phyloP scores from a whole-genome alignment of 2,888 invertebrate genomes.

The Abrostola tripartita region DNA sequence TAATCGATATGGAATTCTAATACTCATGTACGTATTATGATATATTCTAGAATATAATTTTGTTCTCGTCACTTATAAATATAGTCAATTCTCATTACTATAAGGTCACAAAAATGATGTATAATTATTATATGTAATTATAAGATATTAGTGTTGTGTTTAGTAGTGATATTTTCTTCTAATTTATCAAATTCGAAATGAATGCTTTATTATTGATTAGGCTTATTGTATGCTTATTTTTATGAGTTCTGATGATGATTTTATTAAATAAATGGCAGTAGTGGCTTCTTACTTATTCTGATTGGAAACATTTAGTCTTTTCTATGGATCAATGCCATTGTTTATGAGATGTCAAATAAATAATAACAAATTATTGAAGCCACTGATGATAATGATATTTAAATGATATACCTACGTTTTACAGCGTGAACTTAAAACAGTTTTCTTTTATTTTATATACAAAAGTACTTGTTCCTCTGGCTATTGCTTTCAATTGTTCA shows the following conservation, averaged over 20 bases:
- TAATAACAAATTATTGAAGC: too few relatives aligned
- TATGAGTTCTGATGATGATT: constrained; percentile 14
- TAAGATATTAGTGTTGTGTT: constrained; percentile 54
- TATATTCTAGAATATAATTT: constrained; percentile 61
- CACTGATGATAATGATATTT: too few relatives aligned
- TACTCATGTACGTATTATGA: constrained; percentile 72
- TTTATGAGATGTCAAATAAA: too few relatives aligned
- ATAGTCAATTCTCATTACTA: constrained; percentile 76
- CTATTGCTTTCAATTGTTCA: too few relatives aligned
- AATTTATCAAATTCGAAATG: constrained; percentile 41
- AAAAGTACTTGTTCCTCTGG: too few relatives aligned
- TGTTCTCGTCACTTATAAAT: constrained; percentile 80
- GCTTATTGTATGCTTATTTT: constrained; percentile 9
- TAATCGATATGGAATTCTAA: constrained; percentile 70
- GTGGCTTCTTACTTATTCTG: too few relatives aligned
- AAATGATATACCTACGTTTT: too few relatives aligned
- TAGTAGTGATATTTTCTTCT: constrained; percentile 34
- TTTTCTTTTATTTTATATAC: too few relatives aligned
- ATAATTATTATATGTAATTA: constrained; percentile 46
- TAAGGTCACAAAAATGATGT: constrained; percentile 66
- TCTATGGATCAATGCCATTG: too few relatives aligned
- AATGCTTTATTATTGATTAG: constrained; percentile 48
- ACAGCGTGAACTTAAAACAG: too few relatives aligned
- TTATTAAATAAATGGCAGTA: neutral
- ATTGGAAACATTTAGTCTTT: too few relatives aligned